A percentile compares a stretch with the other conserved stretches of the same genome.
These are phyloP conservation scores for Ceratothoa steindachneri DNA, from an alignment of 2,888 invertebrate genomes.

Conservation along the genomic window DNA sequence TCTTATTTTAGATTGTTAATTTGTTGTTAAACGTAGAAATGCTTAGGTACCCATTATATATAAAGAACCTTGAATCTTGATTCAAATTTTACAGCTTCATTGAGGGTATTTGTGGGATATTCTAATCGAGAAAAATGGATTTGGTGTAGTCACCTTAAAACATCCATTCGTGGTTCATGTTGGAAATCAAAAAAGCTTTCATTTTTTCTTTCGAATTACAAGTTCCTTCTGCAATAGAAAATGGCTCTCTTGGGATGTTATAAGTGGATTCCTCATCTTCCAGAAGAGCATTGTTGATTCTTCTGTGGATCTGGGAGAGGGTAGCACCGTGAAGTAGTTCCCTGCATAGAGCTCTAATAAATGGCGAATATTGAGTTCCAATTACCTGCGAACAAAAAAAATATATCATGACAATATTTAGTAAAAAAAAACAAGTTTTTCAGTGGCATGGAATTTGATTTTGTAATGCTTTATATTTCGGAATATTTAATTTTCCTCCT, in stretches of 20 bases:
- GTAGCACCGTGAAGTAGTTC: slow-evolving; percentile 43
- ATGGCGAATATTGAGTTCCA: slow-evolving; percentile 26
- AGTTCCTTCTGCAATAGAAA: neutral
- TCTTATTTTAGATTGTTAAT: too few species aligned
- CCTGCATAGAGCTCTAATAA: slow-evolving; percentile 26
- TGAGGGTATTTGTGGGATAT: too few species aligned
- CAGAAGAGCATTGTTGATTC: slow-evolving; percentile 21
- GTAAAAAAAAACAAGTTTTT: too few species aligned
- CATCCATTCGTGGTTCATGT: slow-evolving; percentile 35
- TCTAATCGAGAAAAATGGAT: too few species aligned
- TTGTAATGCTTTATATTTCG: too few species aligned
- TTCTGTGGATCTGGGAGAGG: slow-evolving; percentile 36
- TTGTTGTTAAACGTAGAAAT: too few species aligned
- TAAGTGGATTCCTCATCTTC: neutral
- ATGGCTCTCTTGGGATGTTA: neutral
- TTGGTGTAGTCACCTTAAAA: too few species aligned
- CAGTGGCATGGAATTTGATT: too few species aligned
- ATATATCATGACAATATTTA: neutral
- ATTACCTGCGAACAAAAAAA: slow-evolving; percentile 17
- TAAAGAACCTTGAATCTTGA: too few species aligned
- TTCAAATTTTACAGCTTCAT: too few species aligned
- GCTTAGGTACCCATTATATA: too few species aligned
- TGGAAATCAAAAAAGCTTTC: slow-evolving; percentile 20
- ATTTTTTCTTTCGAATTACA: neutral
- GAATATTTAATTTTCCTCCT: too few species aligned